Evolutionary conservation across 2,113 vertebrate species (phyloP), one percentile per base, ranked within the genome.

Genomic region (Corythornis cristatus): DNA sequence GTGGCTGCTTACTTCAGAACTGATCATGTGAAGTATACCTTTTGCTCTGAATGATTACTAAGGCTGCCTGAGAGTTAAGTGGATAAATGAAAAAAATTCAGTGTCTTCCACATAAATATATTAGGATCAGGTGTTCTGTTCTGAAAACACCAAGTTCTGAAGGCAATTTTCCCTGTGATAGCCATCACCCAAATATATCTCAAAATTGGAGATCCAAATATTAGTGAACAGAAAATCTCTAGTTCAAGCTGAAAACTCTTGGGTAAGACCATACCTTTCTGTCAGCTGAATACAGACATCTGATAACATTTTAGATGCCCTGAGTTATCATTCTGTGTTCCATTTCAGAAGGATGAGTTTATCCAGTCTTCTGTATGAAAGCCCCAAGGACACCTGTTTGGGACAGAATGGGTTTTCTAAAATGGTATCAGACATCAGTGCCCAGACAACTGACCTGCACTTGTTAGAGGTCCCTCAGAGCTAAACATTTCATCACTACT

Each of bases 241-340:
- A n/a, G 4, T 64, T 13, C 5, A 0, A 48, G 20, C 8, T 66
- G 73, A 81, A 60, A 88, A 7, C 22, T 43, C 3, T 14, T 64
- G 42, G 12, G 6, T 48, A 62, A 92, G 31, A 42, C 16, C 5
- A 14, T 5, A 16, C 4, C 11, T 10, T 11, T 70, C 60, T 54
- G 18, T 35, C 17, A 23, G 0, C 0, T 35, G 40, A 37, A 71
- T 11, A 25, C 23, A 26, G 8, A 31, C 1, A 2, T 33, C 23
- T 58, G 21, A 21, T 80, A 45, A n/a, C 2, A 20, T 26, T 84
- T 70, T 46, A 42, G 14, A 37, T 77, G 18, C 6, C 4, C 8
- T 53, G 29, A 6, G 45, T 19, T 62, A 66, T 26, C 22, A 8
- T 81, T 8, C 54, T 66, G 15, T 16, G 6, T 54, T 74, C 18